Evolutionary conservation across 2,888 invertebrate genomes (phyloP).

Genomic region (Drosophila picticornis): DNA sequence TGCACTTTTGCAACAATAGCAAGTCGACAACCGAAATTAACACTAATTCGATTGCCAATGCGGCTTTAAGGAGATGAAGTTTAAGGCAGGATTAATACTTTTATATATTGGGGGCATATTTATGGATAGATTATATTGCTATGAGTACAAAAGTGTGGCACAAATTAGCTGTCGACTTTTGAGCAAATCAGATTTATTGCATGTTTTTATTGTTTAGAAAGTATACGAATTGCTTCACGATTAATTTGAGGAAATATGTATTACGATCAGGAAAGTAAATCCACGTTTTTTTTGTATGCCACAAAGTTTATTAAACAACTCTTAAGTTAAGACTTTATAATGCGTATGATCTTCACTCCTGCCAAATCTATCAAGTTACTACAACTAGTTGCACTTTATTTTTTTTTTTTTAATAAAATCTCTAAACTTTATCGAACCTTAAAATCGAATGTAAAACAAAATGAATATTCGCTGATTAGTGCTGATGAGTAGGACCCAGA

Average conservation of each 20-base stretch:
- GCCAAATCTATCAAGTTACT: background rate
- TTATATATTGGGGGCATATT: constrained; percentile 1
- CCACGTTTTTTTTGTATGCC: background rate
- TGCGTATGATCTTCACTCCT: background rate
- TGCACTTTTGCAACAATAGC: constrained; percentile 67
- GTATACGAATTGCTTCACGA: background rate
- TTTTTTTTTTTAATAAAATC: background rate
- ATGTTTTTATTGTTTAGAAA: background rate
- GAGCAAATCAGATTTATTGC: constrained; percentile 1
- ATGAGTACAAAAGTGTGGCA: background rate
- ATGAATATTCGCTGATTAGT: background rate
- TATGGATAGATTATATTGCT: background rate
- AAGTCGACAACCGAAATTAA: constrained; percentile 65
- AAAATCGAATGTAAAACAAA: background rate
- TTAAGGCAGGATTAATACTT: constrained; percentile 23
- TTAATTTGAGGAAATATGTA: background rate
- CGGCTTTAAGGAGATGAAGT: constrained; percentile 20
- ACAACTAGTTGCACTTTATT: background rate
- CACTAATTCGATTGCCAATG: constrained; percentile 61
- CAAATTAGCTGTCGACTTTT: constrained; percentile 4
- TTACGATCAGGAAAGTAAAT: background rate
- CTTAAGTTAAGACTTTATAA: background rate
- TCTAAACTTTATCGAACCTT: background rate
- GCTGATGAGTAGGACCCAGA: background rate
- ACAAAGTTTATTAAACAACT: background rate